Base-by-base conservation (phyloP, 1,140 invertebrate genomes). In the Neodiprion pinetum region DNA sequence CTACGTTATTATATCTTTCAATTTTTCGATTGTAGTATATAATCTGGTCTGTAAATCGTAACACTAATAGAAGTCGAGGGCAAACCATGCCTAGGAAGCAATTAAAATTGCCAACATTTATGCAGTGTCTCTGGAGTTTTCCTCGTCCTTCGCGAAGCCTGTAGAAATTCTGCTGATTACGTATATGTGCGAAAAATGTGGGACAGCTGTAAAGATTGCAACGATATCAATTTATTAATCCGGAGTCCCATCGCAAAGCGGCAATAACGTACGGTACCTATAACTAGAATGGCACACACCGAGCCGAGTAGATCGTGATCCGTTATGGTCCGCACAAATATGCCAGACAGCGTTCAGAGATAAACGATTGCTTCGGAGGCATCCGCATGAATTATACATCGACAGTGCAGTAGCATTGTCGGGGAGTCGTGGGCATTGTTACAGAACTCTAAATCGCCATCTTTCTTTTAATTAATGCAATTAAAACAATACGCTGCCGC, bases 311-410 rank as follows among this genome's bases (percentile, higher is more conserved):
- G 71, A 78, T 76, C 75, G 75, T 17, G 71, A 76, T 75, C 77
- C 77, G 77, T 79, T 79, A 79, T 76, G 74, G 75, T 72, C 72
- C 75, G 75, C 71, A 76, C 69, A 71, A 71, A 71, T 71, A 14
- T 71, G 70, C 70, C 23, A 71, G 21, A 17, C 23, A 14, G 9
- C 11, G 53, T 61, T 40, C 28, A 61, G 53, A 61, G 53, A 61
- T 61, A 61, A 61, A 61, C 28, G 12, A 14, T 17, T 14, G n/a
- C 23, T 14, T 40, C 10, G 70, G 23, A 65, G 68, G 66, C 74
- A 66, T 7, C 61, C 61, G 28, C 28, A 77, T 77, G 72, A 77
- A 77, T 77, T 77, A 77, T 74, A 74, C 76, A 77, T 77, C 65
- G 66, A 72, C 66, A 65, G 48, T 47, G 47, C 70, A 50, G 28